Evolutionary conservation across 64 coral and sea anemone genomes (phyloP).

Genomic region (Catalaphyllia jardinei): DNA sequence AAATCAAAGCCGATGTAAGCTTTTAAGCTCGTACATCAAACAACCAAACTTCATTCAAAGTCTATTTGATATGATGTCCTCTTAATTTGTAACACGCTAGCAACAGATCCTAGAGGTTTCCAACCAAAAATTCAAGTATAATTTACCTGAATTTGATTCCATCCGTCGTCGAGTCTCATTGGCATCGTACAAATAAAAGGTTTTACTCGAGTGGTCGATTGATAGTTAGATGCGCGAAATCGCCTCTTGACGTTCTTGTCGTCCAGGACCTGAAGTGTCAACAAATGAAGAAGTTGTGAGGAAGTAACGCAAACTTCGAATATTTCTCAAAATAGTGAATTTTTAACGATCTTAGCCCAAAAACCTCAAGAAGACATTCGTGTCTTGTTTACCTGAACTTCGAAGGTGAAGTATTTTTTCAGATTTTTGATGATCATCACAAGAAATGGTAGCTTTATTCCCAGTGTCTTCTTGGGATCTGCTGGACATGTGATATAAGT

Average conservation of each 20-base stretch:
- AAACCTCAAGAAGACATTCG: neutral
- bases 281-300: conserved; percentile 54
- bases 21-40: neutral
- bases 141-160: conserved; percentile 99
- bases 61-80: neutral
- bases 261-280: conserved; percentile 99
- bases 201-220: conserved; percentile 98
- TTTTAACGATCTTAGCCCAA: neutral
- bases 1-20: neutral
- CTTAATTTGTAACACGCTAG: neutral
- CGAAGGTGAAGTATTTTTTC: conserved; percentile 99
- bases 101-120: neutral
- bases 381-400: conserved; percentile 89
- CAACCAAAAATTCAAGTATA: neutral
- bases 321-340: neutral
- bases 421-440: conserved; percentile 99
- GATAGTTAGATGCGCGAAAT: conserved; percentile 98
- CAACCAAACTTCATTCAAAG: neutral
- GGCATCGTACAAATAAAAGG: conserved; percentile 99
- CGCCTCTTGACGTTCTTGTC: conserved; percentile 98
- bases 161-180: conserved; percentile 99
- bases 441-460: conserved; percentile 97
- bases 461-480: conserved; percentile 91
- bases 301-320: neutral
- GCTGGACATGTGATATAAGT: conserved; percentile 93